Evolutionary conservation across 2,113 vertebrate genomes (phyloP), one percentile per base, ranked within the genome.

Genomic region (Cynopterus brachyotis): DNA sequence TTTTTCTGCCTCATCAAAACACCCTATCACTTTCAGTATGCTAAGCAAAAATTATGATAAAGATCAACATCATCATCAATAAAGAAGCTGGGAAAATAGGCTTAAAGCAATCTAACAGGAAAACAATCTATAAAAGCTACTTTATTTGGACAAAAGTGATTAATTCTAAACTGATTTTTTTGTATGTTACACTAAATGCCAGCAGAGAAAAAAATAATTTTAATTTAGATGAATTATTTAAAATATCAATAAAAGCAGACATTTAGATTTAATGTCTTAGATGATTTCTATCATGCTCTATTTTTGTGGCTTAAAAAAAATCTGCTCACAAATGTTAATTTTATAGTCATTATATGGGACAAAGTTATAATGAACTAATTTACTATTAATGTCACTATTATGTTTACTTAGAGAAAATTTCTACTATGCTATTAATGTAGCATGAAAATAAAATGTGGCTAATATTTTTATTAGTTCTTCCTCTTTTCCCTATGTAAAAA

Each of bases 391-490:
- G 40, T 5, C 85, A 80, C 19, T 85, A 88, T 55, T 95, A 64
- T 50, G 32, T 80, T 85, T 72, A 72, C 47, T 83, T 89, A 64
- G 15, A 80, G 28, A 79, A 91, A 72, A 93, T 73, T 55, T 93
- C 45, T 15, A 87, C 45, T 81, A 4, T 90, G 67, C 50, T 45
- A 95, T 76, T 64, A 97, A 93, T 70, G 42, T 73, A 45, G 30
- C 76, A 88, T 79, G 84, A 88, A 95, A 81, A 84, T 70, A 80
- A 92, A 83, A 85, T 72, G 26, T 40, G 66, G n/a, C 17, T 76
- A 83, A 57, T 84, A 80, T 32, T 75, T 95, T 81, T 47, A 78
- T 80, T 50, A 84, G 60, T 90, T 79, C 2, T 47, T 60, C 15
- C 28, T 37, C 72, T 50, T 40, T 1, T 73, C 70, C 59, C 28